phyloP scores from a whole-genome alignment of 2,888 invertebrate species.

The Aphodius granarius region DNA sequence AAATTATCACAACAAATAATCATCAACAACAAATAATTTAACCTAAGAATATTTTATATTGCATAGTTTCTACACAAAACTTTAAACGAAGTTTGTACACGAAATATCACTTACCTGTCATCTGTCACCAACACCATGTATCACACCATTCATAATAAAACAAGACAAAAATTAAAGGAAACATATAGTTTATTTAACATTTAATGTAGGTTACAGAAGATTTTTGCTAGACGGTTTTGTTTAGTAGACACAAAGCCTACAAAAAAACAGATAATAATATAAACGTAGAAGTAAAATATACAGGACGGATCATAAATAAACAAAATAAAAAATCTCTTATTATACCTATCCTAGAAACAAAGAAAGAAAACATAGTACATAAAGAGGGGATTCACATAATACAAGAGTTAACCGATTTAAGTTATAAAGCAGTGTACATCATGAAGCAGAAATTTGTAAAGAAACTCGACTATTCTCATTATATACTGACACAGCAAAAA shows the following conservation, averaged over 20 bases:
- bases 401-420: not conserved
- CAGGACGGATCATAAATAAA: conserved; percentile 49
- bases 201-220: conserved; percentile 13
- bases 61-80: too few species aligned
- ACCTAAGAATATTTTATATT: too few species aligned
- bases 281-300: conserved; percentile 28
- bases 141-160: not conserved
- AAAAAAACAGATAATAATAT: conserved; percentile 12
- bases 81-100: too few species aligned
- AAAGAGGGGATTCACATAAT: not conserved
- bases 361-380: not conserved
- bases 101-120: not conserved
- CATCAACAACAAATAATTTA: too few species aligned
- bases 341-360: not conserved
- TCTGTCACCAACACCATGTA: not conserved
- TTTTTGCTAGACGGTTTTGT: not conserved
- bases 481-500: not conserved
- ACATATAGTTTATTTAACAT: conserved; percentile 21
- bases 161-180: conserved; percentile 17
- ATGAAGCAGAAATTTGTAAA: too few species aligned
- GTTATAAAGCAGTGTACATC: not conserved
- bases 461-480: too few species aligned
- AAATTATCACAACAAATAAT: too few species aligned
- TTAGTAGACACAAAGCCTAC: conserved; percentile 35
- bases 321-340: conserved; percentile 28